Base-by-base conservation (phyloP, 2,797 vertebrate genomes). In the Platalea minor region DNA sequence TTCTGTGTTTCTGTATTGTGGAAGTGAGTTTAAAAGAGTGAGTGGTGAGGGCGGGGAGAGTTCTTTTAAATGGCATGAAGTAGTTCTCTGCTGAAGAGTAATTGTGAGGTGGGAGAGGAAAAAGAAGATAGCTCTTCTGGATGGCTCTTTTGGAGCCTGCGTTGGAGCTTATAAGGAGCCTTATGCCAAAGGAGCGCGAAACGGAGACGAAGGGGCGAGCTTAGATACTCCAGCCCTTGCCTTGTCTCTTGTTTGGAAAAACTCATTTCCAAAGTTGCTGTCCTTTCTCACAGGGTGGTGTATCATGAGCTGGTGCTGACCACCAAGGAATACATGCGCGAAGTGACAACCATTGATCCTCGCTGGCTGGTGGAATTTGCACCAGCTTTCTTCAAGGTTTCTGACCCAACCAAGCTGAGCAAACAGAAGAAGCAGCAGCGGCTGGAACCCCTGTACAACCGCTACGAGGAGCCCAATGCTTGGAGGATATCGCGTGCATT, bases 391-490 rank as follows among this genome's bases (percentile, higher is more conserved):
- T 99, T 99, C 98, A 99, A 99, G 96, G 99, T 99, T 81, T 99
- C 99, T 1, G 99, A 99, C 87, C 99, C 99, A 1, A 99, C 99
- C 9, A 99, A 99, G 77, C 98, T 99, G 96, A 99, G 99, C 99
- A 99, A 99, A 95, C 99, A 99, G 98, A 99, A 99, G 97, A 99
- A 99, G 92, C 99, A 99, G 97, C 99, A 99, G 95, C 97, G 99
- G 0, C 98, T 99, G 23, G 99, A 99, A 76, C 99, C 99, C 0
- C 97, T 99, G 9, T 99, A 99, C 98, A 99, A 99, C 90, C 99
- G 99, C 59, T 99, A 99, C 0, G 99, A 99, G 91, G 99, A 99
- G 81, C 99, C 99, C 92, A 99, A 99, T 0, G 99, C 99, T 8
- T 99, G 99, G 99, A 98, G 99, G 85, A 99, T 99, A 93, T 99